Evolutionary conservation across 2,888 invertebrate genomes (phyloP).

Genomic region (Alviniconcha strummeri): DNA sequence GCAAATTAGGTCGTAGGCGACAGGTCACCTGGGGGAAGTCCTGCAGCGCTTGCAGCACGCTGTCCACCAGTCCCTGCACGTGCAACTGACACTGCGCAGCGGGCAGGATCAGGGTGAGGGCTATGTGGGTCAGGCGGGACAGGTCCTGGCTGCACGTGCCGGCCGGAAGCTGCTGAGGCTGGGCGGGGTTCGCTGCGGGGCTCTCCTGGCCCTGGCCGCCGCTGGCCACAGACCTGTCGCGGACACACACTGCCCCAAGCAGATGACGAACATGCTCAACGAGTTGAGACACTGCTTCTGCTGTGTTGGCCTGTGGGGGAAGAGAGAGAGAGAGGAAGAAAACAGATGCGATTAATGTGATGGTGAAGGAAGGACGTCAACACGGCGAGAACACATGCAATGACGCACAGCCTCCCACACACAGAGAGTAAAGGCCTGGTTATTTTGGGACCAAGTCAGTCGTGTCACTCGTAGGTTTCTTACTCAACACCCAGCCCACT

Average conservation of each 20-base stretch:
- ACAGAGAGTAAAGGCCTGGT: no score
- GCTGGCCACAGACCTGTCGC: neutral
- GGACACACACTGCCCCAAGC: neutral
- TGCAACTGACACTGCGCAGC: constrained; percentile 15
- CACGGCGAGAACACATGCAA: neutral
- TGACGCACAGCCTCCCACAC: neutral
- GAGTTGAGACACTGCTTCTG: neutral
- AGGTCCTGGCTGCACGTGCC: neutral
- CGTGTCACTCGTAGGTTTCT: no score
- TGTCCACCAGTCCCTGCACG: constrained; percentile 11
- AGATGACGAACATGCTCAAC: neutral
- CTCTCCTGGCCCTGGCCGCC: neutral
- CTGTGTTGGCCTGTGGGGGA: constrained; percentile 1
- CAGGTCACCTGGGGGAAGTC: neutral
- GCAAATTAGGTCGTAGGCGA: no score
- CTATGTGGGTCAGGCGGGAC: constrained; percentile 6
- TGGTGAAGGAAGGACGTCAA: no score
- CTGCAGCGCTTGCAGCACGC: neutral
- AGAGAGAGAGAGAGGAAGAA: neutral
- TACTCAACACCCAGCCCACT: neutral
- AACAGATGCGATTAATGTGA: neutral
- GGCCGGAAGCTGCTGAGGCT: no score
- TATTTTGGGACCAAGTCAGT: no score
- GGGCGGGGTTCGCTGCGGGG: no score
- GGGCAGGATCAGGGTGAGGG: constrained; percentile 15